A percentile compares a stretch with the other conserved stretches of the same genome.
These are phyloP conservation scores for Lepidostoma basale DNA, from an alignment of 1,140 invertebrate genomes.

Conservation along the genomic window DNA sequence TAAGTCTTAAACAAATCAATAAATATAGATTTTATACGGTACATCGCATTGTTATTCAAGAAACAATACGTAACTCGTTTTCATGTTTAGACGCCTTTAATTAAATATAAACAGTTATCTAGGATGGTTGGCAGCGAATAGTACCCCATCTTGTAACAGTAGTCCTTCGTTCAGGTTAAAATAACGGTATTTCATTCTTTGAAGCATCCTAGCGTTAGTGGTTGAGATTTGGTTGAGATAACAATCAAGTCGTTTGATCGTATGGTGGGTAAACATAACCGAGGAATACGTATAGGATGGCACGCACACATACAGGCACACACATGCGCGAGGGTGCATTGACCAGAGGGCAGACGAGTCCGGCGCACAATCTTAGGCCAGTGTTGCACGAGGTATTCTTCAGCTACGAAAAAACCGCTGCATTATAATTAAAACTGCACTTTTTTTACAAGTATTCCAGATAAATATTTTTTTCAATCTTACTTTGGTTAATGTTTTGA, in stretches of 20 bases:
- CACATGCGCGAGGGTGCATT: background rate
- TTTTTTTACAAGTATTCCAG: background rate
- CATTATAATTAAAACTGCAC: background rate
- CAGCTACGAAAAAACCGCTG: background rate
- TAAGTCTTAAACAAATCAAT: too few species aligned
- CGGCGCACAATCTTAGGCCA: constrained; percentile 7
- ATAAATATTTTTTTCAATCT: background rate
- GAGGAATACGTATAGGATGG: background rate
- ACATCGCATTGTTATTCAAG: too few species aligned
- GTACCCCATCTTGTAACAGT: too few species aligned
- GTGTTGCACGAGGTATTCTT: too few species aligned
- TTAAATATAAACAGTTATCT: background rate
- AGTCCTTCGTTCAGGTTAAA: too few species aligned
- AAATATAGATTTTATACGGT: too few species aligned
- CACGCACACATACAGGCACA: background rate
- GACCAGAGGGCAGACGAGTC: background rate
- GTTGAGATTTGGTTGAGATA: background rate
- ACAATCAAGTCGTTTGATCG: background rate
- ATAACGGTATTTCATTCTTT: background rate
- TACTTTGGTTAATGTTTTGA: background rate
- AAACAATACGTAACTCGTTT: too few species aligned
- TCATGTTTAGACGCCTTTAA: background rate
- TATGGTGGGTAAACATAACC: constrained; percentile 1
- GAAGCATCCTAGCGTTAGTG: background rate
- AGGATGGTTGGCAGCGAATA: background rate